Base-by-base conservation (phyloP, 2,888 invertebrate genomes). In the Schizotus pectinicornis region DNA sequence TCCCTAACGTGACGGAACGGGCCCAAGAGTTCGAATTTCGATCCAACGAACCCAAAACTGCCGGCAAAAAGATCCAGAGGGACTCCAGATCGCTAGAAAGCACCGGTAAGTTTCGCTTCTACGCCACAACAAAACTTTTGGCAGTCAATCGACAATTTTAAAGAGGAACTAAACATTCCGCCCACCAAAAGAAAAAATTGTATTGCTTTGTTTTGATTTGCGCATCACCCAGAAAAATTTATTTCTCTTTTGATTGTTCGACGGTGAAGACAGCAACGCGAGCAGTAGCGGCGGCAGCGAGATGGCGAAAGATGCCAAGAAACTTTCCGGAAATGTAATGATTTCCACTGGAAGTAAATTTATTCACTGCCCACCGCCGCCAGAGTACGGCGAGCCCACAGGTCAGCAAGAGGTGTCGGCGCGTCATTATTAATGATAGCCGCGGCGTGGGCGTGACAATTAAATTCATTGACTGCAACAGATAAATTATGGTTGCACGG, bases 261-360 rank as follows among this genome's bases (percentile, higher is more conserved):
- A 5, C 5, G 39, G 45, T 43, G 43, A 59, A 59, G 56, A 83
- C 69, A 78, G 83, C 75, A 77, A 72, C 77, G 71, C 71, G 74
- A 77, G 85, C 73, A 85, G 84, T 79, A 84, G 82, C 70, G 74
- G 73, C 67, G 61, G 71, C 67, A 69, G 70, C 64, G 78, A 22
- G 22, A 68, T 48, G 63, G 52, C 53, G 67, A 65, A 62, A 36
- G 64, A 62, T 49, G 61, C 62, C 60, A 72, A 68, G 68, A 71
- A 70, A 64, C 82, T 88, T 75, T 88, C 88, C 67, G 90, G 90
- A 76, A 92, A 91, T 83, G 86, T 89, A 78, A 82, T 86, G 67
- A 86, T 89, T 82, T 88, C 90, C 75, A 86, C 89, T 72, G 91
- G 91, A 81, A 88, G 90, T 82, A 88, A 87, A 78, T 87, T 88